These are phyloP conservation scores for Pampusana beccarii DNA, from an alignment of 2,113 vertebrate species.

Conservation along the genomic window DNA sequence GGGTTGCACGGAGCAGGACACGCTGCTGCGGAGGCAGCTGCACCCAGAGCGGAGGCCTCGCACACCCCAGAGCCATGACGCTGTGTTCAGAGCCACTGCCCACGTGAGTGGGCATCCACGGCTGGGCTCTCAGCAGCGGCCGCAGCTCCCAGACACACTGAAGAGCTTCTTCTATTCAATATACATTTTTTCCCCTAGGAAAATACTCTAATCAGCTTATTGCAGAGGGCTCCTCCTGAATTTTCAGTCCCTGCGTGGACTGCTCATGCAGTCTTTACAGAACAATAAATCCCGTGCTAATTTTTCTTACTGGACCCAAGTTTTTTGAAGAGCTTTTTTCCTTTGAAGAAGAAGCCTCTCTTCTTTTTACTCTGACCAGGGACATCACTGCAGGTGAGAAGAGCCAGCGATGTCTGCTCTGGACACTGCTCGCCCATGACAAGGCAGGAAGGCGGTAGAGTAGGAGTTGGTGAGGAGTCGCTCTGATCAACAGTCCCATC, in stretches of 20 bases:
- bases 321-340: constrained; percentile 88
- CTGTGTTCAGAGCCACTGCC: background rate
- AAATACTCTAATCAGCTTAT: background rate
- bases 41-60: background rate
- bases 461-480: background rate
- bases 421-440: background rate
- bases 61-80: background rate
- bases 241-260: background rate
- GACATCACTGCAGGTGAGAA: background rate
- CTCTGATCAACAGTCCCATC: constrained; percentile 39
- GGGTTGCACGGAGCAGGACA: background rate
- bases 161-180: background rate
- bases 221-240: constrained; percentile 2
- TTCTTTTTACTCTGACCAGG: constrained; percentile 81
- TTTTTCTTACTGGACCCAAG: constrained; percentile 89
- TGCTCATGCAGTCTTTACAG: background rate
- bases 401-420: background rate
- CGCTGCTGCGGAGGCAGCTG: background rate
- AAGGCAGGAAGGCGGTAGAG: constrained; percentile 19
- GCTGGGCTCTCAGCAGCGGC: background rate
- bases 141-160: background rate
- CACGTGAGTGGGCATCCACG: fast-evolving
- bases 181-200: background rate
- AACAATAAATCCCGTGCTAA: constrained; percentile 38
- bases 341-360: constrained; percentile 89